These are phyloP conservation scores for Squalus acanthias DNA, from an alignment of 2,797 vertebrate species.

Conservation along the genomic window DNA sequence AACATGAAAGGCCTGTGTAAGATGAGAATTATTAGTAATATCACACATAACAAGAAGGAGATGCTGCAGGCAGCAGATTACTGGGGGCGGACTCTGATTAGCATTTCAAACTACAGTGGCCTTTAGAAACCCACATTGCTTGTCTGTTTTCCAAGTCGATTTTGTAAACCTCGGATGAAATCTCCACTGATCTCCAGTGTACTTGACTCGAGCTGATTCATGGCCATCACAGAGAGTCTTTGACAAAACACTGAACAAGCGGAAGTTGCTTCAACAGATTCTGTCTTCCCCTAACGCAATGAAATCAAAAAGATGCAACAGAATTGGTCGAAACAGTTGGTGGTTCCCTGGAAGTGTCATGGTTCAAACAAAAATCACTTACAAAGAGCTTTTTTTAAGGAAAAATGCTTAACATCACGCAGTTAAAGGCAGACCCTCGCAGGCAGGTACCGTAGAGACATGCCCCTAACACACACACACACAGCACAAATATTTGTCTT, in stretches of 20 bases:
- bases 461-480: neutral
- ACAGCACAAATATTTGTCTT: neutral
- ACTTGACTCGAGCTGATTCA: neutral
- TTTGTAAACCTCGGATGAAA: neutral
- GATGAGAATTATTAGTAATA: conserved; percentile 27
- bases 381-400: neutral
- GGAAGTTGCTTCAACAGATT: neutral
- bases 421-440: neutral
- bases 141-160: neutral
- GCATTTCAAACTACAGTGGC: conserved; percentile 16
- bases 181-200: neutral
- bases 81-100: conserved; percentile 15
- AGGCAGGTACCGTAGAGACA: neutral
- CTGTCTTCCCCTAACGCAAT: no score
- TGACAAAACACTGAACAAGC: neutral
- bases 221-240: neutral
- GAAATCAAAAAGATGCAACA: neutral
- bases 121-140: neutral
- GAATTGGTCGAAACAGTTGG: neutral
- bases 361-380: neutral
- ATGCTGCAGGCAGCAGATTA: neutral
- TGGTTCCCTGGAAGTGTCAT: neutral
- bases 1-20: conserved; percentile 26
- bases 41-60: neutral
- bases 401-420: neutral